Evolutionary conservation across 2,888 invertebrate species (phyloP).

Genomic region (Clitarchus hookeri): DNA sequence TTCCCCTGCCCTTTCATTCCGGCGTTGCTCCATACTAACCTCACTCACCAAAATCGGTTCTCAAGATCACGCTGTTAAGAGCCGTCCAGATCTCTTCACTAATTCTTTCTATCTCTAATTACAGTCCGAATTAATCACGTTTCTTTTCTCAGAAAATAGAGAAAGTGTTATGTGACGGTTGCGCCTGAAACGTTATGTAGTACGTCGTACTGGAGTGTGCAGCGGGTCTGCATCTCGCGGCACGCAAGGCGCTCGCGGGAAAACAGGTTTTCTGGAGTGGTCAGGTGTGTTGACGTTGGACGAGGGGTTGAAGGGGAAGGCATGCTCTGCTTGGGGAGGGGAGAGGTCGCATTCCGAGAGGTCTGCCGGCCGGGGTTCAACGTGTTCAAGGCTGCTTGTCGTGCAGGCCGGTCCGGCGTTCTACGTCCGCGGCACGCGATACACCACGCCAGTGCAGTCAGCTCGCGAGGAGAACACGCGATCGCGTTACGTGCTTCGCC

Average conservation of each 20-base stretch:
- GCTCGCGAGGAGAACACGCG: no score
- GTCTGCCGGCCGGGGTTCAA: background rate
- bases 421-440: background rate
- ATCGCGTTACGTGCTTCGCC: no score
- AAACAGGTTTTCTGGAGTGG: constrained; percentile 25
- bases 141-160: no score
- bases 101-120: no score
- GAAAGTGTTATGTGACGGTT: no score
- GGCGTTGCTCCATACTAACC: no score
- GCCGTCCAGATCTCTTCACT: no score
- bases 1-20: no score
- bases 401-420: background rate
- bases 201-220: no score
- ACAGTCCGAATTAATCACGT: no score
- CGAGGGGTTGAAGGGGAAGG: background rate
- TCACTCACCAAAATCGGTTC: no score
- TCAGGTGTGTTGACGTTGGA: constrained; percentile 25
- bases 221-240: background rate
- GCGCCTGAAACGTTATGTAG: background rate
- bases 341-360: constrained; percentile 27
- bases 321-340: background rate
- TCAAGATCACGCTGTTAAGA: no score
- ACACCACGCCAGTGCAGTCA: background rate
- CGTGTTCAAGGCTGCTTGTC: constrained; percentile 3
- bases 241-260: background rate